Base-by-base conservation (phyloP, 2,113 vertebrate species). In the Rissa tridactyla region DNA sequence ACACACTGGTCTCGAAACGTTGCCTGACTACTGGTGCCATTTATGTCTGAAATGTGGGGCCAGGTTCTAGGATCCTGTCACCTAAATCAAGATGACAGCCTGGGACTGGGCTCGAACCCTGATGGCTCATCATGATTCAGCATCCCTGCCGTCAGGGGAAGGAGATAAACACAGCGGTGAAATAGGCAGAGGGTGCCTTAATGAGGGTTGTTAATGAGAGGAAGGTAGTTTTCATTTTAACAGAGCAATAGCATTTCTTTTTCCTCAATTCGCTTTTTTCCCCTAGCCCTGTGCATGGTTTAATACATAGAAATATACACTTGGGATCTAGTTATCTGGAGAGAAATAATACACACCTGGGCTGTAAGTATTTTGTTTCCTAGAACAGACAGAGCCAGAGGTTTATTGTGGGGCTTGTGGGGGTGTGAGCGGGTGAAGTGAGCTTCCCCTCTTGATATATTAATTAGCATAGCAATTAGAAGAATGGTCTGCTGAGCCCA, bases 21-120 rank as follows among this genome's bases (percentile, higher is more conserved):
- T 96, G 42, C 26, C 49, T 78, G 51, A 26, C 77, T 88, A 8
- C 58, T 80, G 62, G 34, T 76, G 64, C 42, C 84, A 90, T 88
- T 98, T 95, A 75, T 36, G n/a, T 90, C 55, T 52, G 69, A 97
- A 94, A 96, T 64, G 29, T 96, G 87, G n/a, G 76, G 40, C 58
- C 52, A 88, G 82, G 52, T 92, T 60, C 62, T 64, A 23, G 14
- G 73, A 25, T 29, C 36, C 54, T 96, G 62, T 80, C 69, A 85
- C 88, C 90, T 94, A 85, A 96, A 95, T 90, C 47, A 54, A 14
- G 40, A 71, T 60, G 71, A 49, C 65, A 73, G 34, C 27, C 42
- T 89, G 51, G 46, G 10, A 22, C 52, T 88, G 77, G 61, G 65
- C 54, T 82, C 77, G 27, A 86, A 46, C n/a, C 47, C 44, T 78